These are phyloP conservation scores for Stenolophus ochropezus DNA, from an alignment of 2,888 invertebrate species.

Conservation along the genomic window DNA sequence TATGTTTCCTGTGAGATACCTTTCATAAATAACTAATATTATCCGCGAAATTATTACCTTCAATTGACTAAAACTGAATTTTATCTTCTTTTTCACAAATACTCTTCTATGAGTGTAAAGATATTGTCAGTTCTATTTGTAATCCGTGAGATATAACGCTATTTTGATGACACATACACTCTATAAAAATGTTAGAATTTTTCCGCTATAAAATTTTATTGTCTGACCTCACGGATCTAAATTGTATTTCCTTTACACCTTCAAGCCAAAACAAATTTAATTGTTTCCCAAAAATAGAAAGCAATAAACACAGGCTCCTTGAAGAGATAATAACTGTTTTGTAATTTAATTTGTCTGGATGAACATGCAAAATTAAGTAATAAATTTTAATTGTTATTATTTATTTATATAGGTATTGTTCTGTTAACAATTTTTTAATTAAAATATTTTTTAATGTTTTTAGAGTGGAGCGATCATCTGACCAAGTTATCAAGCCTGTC, in stretches of 20 bases:
- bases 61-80: background rate
- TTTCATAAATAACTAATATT: background rate
- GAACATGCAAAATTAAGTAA: background rate
- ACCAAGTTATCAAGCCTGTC: constrained; percentile 98
- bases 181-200: background rate
- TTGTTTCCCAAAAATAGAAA: background rate
- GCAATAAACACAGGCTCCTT: background rate
- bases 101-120: background rate
- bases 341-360: background rate
- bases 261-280: background rate
- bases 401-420: background rate
- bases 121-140: background rate
- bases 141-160: background rate
- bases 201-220: background rate
- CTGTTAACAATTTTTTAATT: background rate
- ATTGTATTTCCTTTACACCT: constrained; percentile 2
- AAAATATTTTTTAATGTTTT: constrained; percentile 63
- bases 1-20: background rate
- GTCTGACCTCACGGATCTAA: constrained; percentile 5
- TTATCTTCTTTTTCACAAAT: background rate
- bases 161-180: constrained; percentile 18
- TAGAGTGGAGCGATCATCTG: constrained; percentile 97
- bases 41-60: background rate
- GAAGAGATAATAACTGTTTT: background rate
- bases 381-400: background rate